Evolutionary conservation across 2,797 vertebrate genomes (phyloP).

Genomic region (Cossypha caffra): DNA sequence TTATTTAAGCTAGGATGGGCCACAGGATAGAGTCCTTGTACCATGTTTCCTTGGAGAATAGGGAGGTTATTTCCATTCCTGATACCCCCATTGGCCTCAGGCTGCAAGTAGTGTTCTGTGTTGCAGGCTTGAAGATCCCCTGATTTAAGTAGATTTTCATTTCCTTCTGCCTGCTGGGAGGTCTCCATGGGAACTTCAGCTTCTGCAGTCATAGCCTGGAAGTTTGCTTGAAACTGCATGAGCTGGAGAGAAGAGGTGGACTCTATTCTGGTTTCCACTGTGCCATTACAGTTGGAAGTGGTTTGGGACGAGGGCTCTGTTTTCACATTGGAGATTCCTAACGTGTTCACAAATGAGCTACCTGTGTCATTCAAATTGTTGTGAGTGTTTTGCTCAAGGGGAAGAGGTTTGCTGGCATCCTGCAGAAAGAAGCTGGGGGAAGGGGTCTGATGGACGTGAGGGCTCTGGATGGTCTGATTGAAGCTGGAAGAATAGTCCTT

Average conservation of each 20-base stretch:
- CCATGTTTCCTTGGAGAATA: slow-evolving; percentile 91
- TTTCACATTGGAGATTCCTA: slow-evolving; percentile 85
- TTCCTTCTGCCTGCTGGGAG: slow-evolving; percentile 83
- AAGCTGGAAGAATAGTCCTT: slow-evolving; percentile 92
- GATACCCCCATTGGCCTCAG: slow-evolving; percentile 77
- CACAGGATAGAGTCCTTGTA: slow-evolving; percentile 94
- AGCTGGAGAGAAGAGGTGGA: slow-evolving; percentile 88
- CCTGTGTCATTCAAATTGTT: slow-evolving; percentile 78
- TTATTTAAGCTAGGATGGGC: slow-evolving; percentile 87
- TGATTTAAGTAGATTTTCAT: slow-evolving; percentile 88
- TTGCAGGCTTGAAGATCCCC: slow-evolving; percentile 91
- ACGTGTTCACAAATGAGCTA: slow-evolving; percentile 74
- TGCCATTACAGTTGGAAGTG: slow-evolving; percentile 90
- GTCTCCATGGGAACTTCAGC: slow-evolving; percentile 93
- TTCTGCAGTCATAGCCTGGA: slow-evolving; percentile 86
- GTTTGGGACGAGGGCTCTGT: slow-evolving; percentile 88
- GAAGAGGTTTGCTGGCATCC: slow-evolving; percentile 85
- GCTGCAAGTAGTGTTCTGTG: slow-evolving; percentile 92
- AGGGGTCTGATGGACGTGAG: slow-evolving; percentile 92
- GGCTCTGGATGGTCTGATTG: slow-evolving; percentile 90
- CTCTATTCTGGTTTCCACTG: slow-evolving; percentile 86
- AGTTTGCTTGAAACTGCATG: slow-evolving; percentile 94
- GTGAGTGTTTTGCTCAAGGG: slow-evolving; percentile 80
- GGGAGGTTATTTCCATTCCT: slow-evolving; percentile 83
- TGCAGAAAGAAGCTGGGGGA: slow-evolving; percentile 99